Conservation (phyloP, 2,113 vertebrate genomes). For the Paralichthys olivaceus region DNA sequence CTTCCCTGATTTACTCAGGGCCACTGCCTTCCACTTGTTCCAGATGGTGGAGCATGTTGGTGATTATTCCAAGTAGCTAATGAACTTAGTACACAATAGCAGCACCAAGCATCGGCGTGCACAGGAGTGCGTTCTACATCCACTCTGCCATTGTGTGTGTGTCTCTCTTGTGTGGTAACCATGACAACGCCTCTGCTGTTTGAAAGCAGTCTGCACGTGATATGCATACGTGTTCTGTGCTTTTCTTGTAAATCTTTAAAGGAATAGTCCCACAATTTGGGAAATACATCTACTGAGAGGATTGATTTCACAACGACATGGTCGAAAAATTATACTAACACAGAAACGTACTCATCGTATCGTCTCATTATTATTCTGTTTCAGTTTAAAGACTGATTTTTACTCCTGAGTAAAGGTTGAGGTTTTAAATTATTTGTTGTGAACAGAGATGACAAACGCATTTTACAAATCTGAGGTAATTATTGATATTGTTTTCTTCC, state of each 20-base stretch:
- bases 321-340: too few relatives aligned
- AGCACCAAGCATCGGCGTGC: neutral
- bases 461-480: too few relatives aligned
- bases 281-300: too few relatives aligned
- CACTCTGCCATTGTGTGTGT: neutral
- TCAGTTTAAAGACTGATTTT: too few relatives aligned
- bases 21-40: slow-evolving; percentile 13
- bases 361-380: too few relatives aligned
- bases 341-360: too few relatives aligned
- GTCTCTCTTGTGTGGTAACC: slow-evolving; percentile 19
- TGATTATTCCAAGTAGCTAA: slow-evolving; percentile 48
- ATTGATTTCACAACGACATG: too few relatives aligned
- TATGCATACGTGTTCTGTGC: neutral
- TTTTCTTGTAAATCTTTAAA: neutral
- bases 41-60: slow-evolving; percentile 44
- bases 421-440: too few relatives aligned
- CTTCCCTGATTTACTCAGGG: slow-evolving; percentile 11
- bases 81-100: slow-evolving; percentile 22
- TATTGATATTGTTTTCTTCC: too few relatives aligned
- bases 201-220: neutral
- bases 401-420: too few relatives aligned
- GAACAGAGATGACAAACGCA: too few relatives aligned
- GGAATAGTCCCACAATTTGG: neutral
- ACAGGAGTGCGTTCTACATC: neutral
- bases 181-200: neutral